Evolutionary conservation across 2,888 invertebrate species (phyloP), one percentile per base, ranked within the genome.

Genomic region (Linnaemya tessellans): DNA sequence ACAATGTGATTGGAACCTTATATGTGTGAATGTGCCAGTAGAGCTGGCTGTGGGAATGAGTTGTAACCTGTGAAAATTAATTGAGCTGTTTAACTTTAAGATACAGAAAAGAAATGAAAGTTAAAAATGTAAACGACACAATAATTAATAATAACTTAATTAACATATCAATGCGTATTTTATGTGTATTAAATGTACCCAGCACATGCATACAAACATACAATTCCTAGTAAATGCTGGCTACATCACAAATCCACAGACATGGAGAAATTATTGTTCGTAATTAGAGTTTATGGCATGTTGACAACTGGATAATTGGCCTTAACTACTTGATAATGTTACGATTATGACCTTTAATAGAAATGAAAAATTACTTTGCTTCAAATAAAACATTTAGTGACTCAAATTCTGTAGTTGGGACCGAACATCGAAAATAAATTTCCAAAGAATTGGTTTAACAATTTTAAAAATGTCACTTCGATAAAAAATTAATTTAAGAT

Each of bases 81-180:
- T 87, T 87, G 88, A 88, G 88, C 86, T 88, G 87, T 86, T 87
- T 86, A 86, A 83, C 79, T 78, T 84, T 81, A 86, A 86, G 87
- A 84, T 80, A 82, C 79, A 71, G 84, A 80, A 87, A 88, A 88
- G 87, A 89, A 90, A 89, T 88, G 91, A 90, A 90, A 90, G 90
- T 90, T 88, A 89, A 90, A 90, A 90, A 90, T 89, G 88, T 77
- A 87, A 88, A 87, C 88, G 89, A 89, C 90, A 89, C 88, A 83
- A 87, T 86, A 89, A 91, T 90, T 91, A 89, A 90, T 90, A 91
- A 88, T 89, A 89, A 87, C 86, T 78, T 84, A 86, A 85, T 85
- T 85, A 85, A 82, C 82, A 82, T 85, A 85, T 85, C 82, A 82
- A 67, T 87, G 56, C 65, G 65, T 80, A 54, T 77, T 62, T 67